Percentiles rank a stretch among this genome's conserved stretches.
Conservation (phyloP, 2,797 vertebrate genomes). For the Periparus ater region DNA sequence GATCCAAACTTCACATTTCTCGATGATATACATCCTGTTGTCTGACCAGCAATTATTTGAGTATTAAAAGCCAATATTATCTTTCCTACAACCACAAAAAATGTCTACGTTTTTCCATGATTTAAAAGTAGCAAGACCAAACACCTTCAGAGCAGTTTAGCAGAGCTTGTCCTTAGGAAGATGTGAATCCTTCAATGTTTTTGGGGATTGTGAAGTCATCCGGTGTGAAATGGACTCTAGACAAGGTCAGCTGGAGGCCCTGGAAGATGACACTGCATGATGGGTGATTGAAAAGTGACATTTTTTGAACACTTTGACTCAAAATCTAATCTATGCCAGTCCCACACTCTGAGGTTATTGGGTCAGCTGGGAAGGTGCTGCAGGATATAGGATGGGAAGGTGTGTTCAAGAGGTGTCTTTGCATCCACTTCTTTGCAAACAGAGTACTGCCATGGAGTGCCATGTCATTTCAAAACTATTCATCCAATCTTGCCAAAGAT, state of each 20-base stretch:
- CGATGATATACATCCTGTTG: neutral
- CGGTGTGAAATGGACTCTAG: neutral
- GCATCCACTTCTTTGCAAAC: neutral
- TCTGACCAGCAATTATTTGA: neutral
- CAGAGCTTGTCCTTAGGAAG: neutral
- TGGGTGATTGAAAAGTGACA: neutral
- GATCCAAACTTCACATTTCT: neutral
- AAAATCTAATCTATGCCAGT: neutral
- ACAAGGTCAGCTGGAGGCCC: neutral
- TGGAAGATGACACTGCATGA: fast-evolving
- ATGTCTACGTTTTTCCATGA: neutral
- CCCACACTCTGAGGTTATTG: neutral
- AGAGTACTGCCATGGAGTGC: neutral
- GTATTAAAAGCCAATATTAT: neutral
- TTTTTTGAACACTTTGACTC: neutral
- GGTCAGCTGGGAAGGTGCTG: neutral
- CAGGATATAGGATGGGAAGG: neutral
- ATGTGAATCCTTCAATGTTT: neutral
- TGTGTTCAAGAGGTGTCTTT: neutral
- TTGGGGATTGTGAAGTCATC: neutral
- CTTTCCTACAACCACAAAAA: neutral
- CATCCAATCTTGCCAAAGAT: neutral
- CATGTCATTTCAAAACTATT: neutral
- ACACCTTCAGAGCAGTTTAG: neutral
- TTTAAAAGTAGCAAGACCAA: neutral